These are phyloP conservation scores for Drosophila austrosaltans DNA, from an alignment of 2,888 invertebrate genomes.

Conservation along the genomic window DNA sequence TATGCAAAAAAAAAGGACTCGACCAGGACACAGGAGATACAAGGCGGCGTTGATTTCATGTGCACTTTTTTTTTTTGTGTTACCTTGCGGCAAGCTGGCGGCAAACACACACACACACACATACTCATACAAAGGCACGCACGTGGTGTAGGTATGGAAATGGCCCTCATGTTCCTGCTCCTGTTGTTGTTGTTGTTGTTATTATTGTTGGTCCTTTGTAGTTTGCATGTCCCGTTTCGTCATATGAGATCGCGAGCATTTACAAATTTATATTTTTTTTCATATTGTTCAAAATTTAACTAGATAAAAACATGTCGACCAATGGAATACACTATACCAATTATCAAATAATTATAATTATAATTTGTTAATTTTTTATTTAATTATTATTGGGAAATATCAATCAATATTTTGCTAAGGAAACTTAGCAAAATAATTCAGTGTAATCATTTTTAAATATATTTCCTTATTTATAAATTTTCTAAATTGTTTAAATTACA, in stretches of 20 bases:
- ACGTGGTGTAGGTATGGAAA: conserved; percentile 44
- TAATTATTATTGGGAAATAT: not conserved
- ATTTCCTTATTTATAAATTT: too few species aligned
- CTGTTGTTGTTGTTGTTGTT: conserved; percentile 35
- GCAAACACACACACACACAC: conserved; percentile 54
- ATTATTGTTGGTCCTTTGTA: conserved; percentile 67
- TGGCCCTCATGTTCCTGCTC: conserved; percentile 50
- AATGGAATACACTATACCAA: conserved; percentile 27
- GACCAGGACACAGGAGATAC: conserved; percentile 52
- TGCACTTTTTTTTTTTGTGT: conserved; percentile 56
- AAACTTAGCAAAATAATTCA: too few species aligned
- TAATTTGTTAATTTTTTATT: not conserved
- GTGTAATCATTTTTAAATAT: too few species aligned
- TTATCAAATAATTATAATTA: not conserved
- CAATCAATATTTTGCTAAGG: too few species aligned
- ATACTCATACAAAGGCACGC: conserved; percentile 24
- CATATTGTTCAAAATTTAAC: conserved; percentile 68
- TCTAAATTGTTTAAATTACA: too few species aligned
- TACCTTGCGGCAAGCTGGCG: conserved; percentile 75
- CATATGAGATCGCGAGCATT: conserved; percentile 78
- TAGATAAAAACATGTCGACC: conserved; percentile 36
- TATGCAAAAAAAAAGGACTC: conserved; percentile 52
- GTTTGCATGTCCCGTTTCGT: conserved; percentile 78
- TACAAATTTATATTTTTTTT: conserved; percentile 63
- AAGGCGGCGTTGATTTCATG: conserved; percentile 30